phyloP scores from a whole-genome alignment of 2,113 vertebrate genomes.

The Martes martes region DNA sequence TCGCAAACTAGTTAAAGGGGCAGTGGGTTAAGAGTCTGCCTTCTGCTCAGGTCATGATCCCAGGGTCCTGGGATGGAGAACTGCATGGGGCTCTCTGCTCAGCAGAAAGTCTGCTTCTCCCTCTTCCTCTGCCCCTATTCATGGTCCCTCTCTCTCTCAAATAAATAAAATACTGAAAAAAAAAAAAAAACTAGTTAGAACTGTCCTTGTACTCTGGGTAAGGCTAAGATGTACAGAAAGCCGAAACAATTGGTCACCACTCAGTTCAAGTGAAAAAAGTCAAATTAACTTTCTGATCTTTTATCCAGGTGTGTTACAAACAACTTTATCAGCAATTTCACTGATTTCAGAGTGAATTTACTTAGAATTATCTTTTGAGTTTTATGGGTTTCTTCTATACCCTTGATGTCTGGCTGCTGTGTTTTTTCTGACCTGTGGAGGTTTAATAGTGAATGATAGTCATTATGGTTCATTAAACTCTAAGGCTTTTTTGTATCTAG shows the following conservation, averaged over 20 bases:
- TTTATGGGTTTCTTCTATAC: neutral
- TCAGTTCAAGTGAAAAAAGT: neutral
- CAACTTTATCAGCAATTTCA: neutral
- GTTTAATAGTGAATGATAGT: neutral
- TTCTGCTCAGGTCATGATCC: too few species aligned
- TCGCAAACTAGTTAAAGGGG: too few species aligned
- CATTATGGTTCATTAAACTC: neutral
- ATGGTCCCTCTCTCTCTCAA: too few species aligned
- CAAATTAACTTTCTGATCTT: neutral
- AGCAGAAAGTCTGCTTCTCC: too few species aligned
- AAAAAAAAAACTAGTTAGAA: neutral
- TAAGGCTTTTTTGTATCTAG: neutral
- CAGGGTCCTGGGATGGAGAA: too few species aligned
- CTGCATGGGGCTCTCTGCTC: too few species aligned
- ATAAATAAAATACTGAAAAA: too few species aligned
- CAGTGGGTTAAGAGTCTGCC: too few species aligned
- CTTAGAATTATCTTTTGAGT: slow-evolving; percentile 21
- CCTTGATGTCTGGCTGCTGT: neutral
- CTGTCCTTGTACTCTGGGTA: neutral
- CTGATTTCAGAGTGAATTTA: neutral
- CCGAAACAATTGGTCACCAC: neutral
- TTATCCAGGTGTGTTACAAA: neutral
- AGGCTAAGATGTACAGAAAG: neutral
- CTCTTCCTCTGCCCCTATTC: too few species aligned
- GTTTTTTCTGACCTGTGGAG: neutral